These are phyloP conservation scores for Actinernus sp. DNA, from an alignment of 92 coral and sea anemone species.

Conservation along the genomic window DNA sequence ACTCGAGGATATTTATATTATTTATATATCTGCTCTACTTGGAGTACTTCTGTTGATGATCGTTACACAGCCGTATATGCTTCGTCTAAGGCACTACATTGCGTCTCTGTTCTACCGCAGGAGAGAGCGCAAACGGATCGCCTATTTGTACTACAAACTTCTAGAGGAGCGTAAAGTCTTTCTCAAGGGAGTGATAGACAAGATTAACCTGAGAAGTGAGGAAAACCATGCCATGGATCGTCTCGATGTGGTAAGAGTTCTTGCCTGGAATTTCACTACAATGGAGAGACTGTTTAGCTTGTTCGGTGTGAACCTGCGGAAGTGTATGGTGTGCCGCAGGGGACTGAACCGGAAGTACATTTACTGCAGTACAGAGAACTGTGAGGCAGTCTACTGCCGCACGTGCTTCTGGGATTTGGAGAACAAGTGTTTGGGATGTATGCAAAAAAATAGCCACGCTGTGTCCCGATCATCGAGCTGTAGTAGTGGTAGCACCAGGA, in stretches of 20 bases:
- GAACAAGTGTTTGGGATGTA: conserved; percentile 94
- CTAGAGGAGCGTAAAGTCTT: conserved; percentile 90
- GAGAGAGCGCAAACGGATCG: conserved; percentile 94
- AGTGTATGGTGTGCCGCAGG: conserved; percentile 90
- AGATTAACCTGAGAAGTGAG: conserved; percentile 84
- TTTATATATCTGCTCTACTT: conserved; percentile 67
- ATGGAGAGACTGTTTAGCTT: conserved; percentile 73
- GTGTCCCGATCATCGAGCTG: conserved; percentile 76
- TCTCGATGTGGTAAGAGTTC: conserved; percentile 77
- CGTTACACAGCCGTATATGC: conserved; percentile 79
- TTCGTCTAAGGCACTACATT: conserved; percentile 83
- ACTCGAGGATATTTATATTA: conserved; percentile 56
- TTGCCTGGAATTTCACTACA: conserved; percentile 77
- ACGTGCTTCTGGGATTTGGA: conserved; percentile 99
- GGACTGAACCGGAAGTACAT: conserved; percentile 77
- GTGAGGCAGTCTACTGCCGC: conserved; percentile 93
- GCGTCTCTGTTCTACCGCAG: conserved; percentile 84
- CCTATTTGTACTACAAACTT: conserved; percentile 91
- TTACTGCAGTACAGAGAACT: conserved; percentile 81
- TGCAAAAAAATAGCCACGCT: conserved; percentile 86
- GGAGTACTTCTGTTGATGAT: conserved; percentile 80
- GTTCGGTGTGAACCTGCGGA: conserved; percentile 70
- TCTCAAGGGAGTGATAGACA: conserved; percentile 80
- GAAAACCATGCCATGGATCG: conserved; percentile 84
- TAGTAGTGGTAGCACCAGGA: conserved; percentile 30